Evolutionary conservation across 2,797 vertebrate species (phyloP), one percentile per base, ranked within the genome.

Genomic region (Sylvia borin): DNA sequence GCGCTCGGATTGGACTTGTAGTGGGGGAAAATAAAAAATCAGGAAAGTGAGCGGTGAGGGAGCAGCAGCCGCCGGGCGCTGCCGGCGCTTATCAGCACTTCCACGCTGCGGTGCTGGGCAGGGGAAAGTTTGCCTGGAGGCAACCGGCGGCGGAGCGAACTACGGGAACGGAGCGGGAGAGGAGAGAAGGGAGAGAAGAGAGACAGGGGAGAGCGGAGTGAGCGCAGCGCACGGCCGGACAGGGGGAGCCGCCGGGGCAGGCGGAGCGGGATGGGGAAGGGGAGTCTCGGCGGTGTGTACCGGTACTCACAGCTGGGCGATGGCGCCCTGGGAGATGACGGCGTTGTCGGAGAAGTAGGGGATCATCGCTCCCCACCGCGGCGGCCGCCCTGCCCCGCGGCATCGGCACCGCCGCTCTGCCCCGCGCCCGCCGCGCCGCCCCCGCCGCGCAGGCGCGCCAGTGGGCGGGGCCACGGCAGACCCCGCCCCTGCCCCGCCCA

Each of bases 291-390:
- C 61, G 47, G 61, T 0, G 22, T 40, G 47, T 3, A 45, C 60
- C 76, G 64, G 70, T 92, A 99, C 99, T 99, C 96, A 99, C 99
- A 99, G 98, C 97, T 99, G 98, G 96, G 98, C 98, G 98, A 99
- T 99, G 94, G 99, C 97, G 96, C 98, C 98, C 85, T 98, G 99
- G 21, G 99, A 99, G 96, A 98, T 98, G 76, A 99, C 98, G 67
- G 99, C 98, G 97, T 99, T 98, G 79, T 98, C 98, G 38, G 98
- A 98, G 97, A 99, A 99, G 97, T 99, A 98, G 31, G 99, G 99
- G 97, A 99, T 98, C 98, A 99, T 99, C 96, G 98, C 78, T 94
- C 95, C 80, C 88, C 90, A 32, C 55, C 31, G 34, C 74, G 42
- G 75, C 86, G 75, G 92, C 86, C 70, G 57, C 90, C 65, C 65